Evolutionary conservation across 2,888 invertebrate genomes (phyloP).

Genomic region (Ophion ventricosus): DNA sequence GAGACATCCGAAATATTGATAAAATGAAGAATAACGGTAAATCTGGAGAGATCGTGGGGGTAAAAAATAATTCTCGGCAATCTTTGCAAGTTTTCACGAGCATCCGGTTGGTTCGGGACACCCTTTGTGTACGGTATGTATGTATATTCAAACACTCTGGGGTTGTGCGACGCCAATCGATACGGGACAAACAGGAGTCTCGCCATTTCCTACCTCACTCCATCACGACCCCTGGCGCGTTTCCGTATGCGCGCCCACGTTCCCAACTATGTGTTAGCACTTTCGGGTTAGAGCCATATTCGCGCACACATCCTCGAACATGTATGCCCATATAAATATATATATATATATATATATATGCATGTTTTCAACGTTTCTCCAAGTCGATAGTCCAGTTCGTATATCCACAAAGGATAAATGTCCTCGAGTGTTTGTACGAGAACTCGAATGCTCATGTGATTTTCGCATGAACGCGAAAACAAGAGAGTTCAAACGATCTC

Average conservation of each 20-base stretch:
- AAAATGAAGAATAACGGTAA: background rate
- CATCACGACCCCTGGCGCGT: constrained; percentile 38
- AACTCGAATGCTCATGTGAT: background rate
- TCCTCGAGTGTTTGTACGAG: constrained; percentile 15
- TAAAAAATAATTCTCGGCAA: background rate
- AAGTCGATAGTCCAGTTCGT: constrained; percentile 19
- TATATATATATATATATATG: background rate
- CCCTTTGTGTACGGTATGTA: background rate
- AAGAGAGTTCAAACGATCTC: background rate
- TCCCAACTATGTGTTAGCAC: constrained; percentile 29
- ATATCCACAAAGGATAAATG: constrained; percentile 3
- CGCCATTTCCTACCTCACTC: constrained; percentile 37
- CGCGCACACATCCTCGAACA: background rate
- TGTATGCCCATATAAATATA: background rate
- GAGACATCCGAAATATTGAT: background rate
- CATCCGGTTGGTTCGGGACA: background rate
- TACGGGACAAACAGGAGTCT: constrained; percentile 58
- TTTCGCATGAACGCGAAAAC: background rate
- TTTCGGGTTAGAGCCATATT: constrained; percentile 20
- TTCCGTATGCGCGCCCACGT: constrained; percentile 53
- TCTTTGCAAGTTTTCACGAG: background rate
- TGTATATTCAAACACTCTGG: constrained; percentile 36
- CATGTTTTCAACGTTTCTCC: constrained; percentile 29
- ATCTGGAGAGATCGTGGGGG: background rate
- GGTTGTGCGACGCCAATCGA: constrained; percentile 55